Evolutionary conservation across 1,140 invertebrate genomes (phyloP).

Genomic region (Pachyrhynchus sulphureomaculatus): DNA sequence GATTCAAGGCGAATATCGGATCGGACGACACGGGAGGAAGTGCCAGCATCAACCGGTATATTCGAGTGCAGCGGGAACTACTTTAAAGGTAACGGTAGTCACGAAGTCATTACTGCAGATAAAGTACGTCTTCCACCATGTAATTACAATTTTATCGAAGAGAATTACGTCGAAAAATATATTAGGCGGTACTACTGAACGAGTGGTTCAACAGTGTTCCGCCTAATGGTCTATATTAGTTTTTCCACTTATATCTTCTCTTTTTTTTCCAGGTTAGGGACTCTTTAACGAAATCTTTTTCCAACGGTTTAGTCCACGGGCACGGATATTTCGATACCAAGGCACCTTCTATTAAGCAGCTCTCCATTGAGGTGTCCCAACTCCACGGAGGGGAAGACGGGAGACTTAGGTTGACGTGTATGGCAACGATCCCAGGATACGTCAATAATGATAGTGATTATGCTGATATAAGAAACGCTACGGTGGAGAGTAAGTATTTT

Average conservation of each 20-base stretch:
- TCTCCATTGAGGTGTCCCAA: constrained; percentile 64
- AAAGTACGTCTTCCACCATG: too few relatives aligned
- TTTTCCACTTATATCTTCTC: not conserved
- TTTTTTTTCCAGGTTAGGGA: constrained; percentile 44
- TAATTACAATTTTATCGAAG: too few relatives aligned
- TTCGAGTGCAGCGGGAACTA: too few relatives aligned
- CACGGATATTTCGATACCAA: constrained; percentile 47
- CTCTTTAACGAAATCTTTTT: constrained; percentile 45
- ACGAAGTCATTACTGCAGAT: too few relatives aligned
- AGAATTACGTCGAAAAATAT: too few relatives aligned
- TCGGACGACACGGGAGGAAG: too few relatives aligned
- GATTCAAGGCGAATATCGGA: too few relatives aligned
- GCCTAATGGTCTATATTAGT: too few relatives aligned
- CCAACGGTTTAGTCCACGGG: constrained; percentile 45
- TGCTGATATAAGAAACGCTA: constrained; percentile 67
- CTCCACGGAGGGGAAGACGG: constrained; percentile 66
- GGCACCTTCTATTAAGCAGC: constrained; percentile 50
- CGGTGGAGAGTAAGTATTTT: constrained; percentile 62
- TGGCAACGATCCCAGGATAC: constrained; percentile 71
- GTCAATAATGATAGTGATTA: constrained; percentile 62
- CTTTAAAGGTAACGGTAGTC: too few relatives aligned
- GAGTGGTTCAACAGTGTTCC: too few relatives aligned
- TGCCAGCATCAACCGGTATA: too few relatives aligned
- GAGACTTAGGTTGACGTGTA: constrained; percentile 66
- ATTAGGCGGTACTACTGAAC: too few relatives aligned